phyloP scores from a whole-genome alignment of 1,140 invertebrate genomes.

The Sarcophaga bullata region DNA sequence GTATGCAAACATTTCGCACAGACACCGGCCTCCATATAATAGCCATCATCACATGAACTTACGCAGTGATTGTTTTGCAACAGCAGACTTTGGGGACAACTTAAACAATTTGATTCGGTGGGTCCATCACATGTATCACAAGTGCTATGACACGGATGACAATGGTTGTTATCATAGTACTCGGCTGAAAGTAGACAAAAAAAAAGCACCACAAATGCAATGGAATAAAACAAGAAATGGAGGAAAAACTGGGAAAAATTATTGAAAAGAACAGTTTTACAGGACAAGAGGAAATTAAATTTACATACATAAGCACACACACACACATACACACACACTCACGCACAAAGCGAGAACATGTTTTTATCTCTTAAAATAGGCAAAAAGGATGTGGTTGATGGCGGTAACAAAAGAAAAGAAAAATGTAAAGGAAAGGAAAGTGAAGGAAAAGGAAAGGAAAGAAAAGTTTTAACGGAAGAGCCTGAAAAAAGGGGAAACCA shows the following conservation, averaged over 20 bases:
- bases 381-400: too few relatives aligned
- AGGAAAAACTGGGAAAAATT: not conserved
- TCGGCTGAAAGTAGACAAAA: conserved; percentile 67
- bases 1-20: conserved; percentile 82
- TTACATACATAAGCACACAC: too few relatives aligned
- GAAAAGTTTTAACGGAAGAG: too few relatives aligned
- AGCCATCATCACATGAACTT: conserved; percentile 76
- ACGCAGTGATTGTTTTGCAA: conserved; percentile 78
- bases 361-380: too few relatives aligned
- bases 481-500: too few relatives aligned
- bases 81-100: conserved; percentile 73
- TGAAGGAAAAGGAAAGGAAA: too few relatives aligned
- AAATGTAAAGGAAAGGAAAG: too few relatives aligned
- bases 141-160: conserved; percentile 75
- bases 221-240: not conserved
- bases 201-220: not conserved
- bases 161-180: conserved; percentile 76
- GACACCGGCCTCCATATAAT: conserved; percentile 74
- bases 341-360: not conserved
- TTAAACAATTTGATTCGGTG: conserved; percentile 74
- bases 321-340: not conserved
- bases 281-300: not conserved
- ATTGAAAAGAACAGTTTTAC: not conserved
- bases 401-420: too few relatives aligned
- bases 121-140: conserved; percentile 78